phyloP scores from a whole-genome alignment of 2,888 invertebrate species.

The Caenorhabditis sp. region DNA sequence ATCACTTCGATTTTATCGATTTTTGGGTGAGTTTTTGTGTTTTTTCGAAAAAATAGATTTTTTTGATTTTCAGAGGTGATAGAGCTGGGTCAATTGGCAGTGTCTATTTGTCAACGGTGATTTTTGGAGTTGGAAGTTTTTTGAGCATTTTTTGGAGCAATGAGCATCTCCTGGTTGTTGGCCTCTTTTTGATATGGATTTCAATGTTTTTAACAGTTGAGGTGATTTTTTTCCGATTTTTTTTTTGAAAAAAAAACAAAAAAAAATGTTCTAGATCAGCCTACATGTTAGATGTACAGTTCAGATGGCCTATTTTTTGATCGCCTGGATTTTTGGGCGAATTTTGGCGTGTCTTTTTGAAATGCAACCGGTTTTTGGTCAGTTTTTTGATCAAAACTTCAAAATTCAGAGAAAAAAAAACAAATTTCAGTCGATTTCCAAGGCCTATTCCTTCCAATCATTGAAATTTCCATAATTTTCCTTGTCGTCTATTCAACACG shows the following conservation, averaged over 20 bases:
- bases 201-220: constrained; percentile 31
- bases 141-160: constrained; percentile 11
- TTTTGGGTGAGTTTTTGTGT: constrained; percentile 13
- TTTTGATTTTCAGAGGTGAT: constrained; percentile 19
- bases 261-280: constrained; percentile 34
- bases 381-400: constrained; percentile 1
- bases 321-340: constrained; percentile 38
- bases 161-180: constrained; percentile 16
- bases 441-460: neutral
- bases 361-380: constrained; percentile 5
- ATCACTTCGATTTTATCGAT: constrained; percentile 8
- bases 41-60: neutral
- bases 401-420: neutral
- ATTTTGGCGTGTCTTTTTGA: constrained; percentile 23
- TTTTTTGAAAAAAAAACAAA: neutral
- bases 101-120: constrained; percentile 11
- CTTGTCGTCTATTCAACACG: constrained; percentile 7
- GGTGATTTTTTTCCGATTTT: constrained; percentile 8
- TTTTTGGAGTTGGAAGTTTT: constrained; percentile 14
- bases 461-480: neutral
- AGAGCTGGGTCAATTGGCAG: constrained; percentile 9
- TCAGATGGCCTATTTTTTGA: constrained; percentile 39
- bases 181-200: constrained; percentile 23
- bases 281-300: constrained; percentile 27
- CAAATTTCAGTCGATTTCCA: neutral